Base-by-base conservation (phyloP, 2,888 invertebrate species). In the Aporophyla nigra region DNA sequence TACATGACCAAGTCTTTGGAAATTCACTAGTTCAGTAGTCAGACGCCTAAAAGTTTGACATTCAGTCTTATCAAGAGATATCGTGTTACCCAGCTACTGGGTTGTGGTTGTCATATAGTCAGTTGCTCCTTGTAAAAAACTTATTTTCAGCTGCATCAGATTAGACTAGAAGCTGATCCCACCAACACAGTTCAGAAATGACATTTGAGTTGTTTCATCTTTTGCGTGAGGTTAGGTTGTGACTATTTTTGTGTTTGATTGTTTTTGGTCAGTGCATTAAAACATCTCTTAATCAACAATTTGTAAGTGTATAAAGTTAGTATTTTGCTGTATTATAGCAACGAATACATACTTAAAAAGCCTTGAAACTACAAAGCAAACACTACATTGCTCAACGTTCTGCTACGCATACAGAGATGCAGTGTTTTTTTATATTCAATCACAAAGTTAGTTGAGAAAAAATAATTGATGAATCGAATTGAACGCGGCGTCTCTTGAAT, bases 401-500 rank as follows among this genome's bases (percentile, higher is more conserved):
- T n/a, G 14, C 43, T 56, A 33, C 24, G 49, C 14, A 53, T 27
- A 43, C 19, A 58, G 7, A 54, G 14, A 21, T 40, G 27, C 12
- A 53, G 19, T 53, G 3, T n/a, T n/a, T n/a, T 43, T 56, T 54
- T 63, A 51, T 33, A 46, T 24, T 27, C 5, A 56, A 49, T 49
- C 1, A 24, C 33, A 46, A 72, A 12, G 24, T 9, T 7, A 51
- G 33, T 43, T 59, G 19, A 59, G 14, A 62, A n/a, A 71, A 27
- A 5, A 12, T 0, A 12, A 16, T 40, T 66, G 24, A 14, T 27
- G n/a, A 51, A 27, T 59, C 14, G 46, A 71, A 76, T 54, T 61
- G 46, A 54, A 61, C 58, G 24, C 43, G 3, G 24, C 16, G 16
- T 76, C 16, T 76, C 56, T 63, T 53, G 58, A 71, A 62, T 62